A percentile compares a stretch with the other conserved stretches of the same genome.
phyloP scores from a whole-genome alignment of 2,113 vertebrate species.

The Dendrocopos noguchii region DNA sequence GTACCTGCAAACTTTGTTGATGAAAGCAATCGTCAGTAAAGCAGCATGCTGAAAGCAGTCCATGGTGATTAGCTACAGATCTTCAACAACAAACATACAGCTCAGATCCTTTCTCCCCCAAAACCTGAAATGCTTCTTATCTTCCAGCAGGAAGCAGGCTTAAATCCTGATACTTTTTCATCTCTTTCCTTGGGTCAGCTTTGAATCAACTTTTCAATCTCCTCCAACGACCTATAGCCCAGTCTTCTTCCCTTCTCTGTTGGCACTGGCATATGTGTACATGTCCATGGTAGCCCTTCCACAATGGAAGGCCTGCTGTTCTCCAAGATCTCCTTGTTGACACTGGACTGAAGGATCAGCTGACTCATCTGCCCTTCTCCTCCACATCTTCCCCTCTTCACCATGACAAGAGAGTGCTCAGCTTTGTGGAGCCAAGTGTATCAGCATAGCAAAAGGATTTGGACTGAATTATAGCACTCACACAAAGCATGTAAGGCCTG shows the following conservation, averaged over 20 bases:
- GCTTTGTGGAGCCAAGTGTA: background rate
- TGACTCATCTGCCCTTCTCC: background rate
- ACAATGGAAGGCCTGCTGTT: background rate
- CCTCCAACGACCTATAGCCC: background rate
- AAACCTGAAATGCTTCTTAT: background rate
- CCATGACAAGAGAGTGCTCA: background rate
- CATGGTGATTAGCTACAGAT: background rate
- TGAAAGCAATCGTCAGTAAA: background rate
- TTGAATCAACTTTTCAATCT: background rate
- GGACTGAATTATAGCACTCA: background rate
- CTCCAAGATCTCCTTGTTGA: background rate
- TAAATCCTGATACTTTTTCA: background rate
- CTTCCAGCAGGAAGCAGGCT: background rate
- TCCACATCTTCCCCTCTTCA: background rate
- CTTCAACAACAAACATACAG: background rate
- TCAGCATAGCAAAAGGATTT: background rate
- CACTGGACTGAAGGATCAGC: background rate
- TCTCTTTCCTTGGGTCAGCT: background rate
- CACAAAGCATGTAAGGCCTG: background rate
- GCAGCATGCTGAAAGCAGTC: background rate
- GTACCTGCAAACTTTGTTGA: accelerated
- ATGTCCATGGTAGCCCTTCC: background rate
- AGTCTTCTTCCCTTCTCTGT: background rate
- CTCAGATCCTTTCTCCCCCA: background rate
- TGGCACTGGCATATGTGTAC: background rate